phyloP scores from a whole-genome alignment of 2,113 vertebrate species.

The Boulengeromyrus knoepffleri region DNA sequence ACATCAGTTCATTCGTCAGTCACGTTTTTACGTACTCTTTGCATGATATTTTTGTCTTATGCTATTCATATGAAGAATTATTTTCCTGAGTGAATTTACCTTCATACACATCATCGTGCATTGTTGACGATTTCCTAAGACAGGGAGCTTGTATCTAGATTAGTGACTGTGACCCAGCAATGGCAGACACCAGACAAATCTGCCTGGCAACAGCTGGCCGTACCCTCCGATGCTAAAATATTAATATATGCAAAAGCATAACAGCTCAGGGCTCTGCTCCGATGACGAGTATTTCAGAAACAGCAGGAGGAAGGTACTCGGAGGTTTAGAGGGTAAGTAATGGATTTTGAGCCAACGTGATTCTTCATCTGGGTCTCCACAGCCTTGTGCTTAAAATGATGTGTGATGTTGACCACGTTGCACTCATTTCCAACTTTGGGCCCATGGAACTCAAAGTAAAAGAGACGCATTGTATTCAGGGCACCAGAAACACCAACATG shows the following conservation, averaged over 20 bases:
- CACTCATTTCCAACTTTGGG: background rate
- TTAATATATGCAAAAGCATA: conserved; percentile 30
- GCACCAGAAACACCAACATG: background rate
- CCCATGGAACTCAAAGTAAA: background rate
- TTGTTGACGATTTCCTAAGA: background rate
- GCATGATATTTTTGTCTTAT: background rate
- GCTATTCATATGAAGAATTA: background rate
- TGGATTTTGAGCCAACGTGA: conserved; percentile 22
- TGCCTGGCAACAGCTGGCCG: conserved; percentile 45
- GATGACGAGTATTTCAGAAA: conserved; percentile 38
- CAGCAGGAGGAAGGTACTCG: conserved; percentile 28
- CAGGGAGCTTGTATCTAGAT: background rate
- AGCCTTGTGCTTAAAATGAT: background rate
- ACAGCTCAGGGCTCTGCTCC: conserved; percentile 12
- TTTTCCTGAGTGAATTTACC: background rate
- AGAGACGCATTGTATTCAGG: background rate
- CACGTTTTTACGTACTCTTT: background rate
- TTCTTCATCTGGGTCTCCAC: conserved; percentile 23
- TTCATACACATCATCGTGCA: background rate
- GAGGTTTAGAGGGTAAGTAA: conserved; percentile 31
- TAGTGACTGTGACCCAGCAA: conserved; percentile 5
- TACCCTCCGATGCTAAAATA: conserved; percentile 44
- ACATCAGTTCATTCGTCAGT: background rate
- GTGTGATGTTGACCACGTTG: background rate
- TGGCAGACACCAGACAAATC: conserved; percentile 21